A percentile compares a stretch with the other conserved stretches of the same genome.
Evolutionary conservation across 2,797 vertebrate species (phyloP).

Genomic region (Florisuga fusca): DNA sequence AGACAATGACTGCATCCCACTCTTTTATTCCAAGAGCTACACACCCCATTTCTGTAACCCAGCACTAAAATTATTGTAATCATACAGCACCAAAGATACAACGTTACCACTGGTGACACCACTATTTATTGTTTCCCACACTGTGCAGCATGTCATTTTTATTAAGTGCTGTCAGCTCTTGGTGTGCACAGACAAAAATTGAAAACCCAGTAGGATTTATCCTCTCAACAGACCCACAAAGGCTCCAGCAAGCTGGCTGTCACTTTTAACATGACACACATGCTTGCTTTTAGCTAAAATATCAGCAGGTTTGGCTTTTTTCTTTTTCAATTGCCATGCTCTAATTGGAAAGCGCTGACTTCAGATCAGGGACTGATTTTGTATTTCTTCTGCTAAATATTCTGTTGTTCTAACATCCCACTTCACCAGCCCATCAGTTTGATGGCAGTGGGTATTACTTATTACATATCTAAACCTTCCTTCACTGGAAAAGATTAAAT

Average conservation of each 20-base stretch:
- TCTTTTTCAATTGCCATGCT: not conserved
- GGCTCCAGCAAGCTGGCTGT: not conserved
- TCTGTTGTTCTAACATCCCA: not conserved
- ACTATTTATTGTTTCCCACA: slow-evolving; percentile 22
- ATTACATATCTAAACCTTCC: not conserved
- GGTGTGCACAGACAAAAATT: not conserved
- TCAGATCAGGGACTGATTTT: not conserved
- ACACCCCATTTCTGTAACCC: not conserved
- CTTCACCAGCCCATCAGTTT: not conserved
- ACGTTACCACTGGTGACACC: not conserved
- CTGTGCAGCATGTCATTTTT: not conserved
- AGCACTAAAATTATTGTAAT: slow-evolving; percentile 24
- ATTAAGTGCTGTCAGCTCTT: slow-evolving; percentile 31
- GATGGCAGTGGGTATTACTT: not conserved
- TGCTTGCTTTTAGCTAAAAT: not conserved
- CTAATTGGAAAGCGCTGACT: not conserved
- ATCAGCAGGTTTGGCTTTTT: not conserved
- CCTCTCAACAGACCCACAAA: not conserved
- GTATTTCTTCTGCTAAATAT: not conserved
- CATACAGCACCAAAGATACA: slow-evolving; percentile 14
- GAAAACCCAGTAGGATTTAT: slow-evolving; percentile 7
- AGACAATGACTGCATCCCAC: slow-evolving; percentile 43
- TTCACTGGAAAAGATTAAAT: not conserved
- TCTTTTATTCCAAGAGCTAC: slow-evolving; percentile 26
- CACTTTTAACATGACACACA: slow-evolving; percentile 6